These are phyloP conservation scores for Protomyctophum bolini DNA, from an alignment of 2,113 vertebrate species.

Conservation along the genomic window DNA sequence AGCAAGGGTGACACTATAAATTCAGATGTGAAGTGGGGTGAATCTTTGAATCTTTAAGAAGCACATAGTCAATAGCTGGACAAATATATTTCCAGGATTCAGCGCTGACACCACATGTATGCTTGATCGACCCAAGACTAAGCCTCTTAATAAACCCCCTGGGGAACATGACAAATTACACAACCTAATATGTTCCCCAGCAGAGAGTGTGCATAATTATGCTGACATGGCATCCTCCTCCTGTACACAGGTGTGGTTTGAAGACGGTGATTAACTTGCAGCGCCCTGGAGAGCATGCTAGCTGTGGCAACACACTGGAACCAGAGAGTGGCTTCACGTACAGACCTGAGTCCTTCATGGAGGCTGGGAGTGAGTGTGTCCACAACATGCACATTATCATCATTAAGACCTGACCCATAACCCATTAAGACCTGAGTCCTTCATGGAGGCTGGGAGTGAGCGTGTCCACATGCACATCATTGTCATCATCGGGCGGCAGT, in stretches of 20 bases:
- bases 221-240: conserved; percentile 1
- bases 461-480: conserved; percentile 36
- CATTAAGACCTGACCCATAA: background rate
- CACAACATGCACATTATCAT: background rate
- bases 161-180: too few species aligned
- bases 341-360: conserved; percentile 94
- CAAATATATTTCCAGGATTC: too few species aligned
- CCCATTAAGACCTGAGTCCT: conserved; percentile 47
- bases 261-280: conserved; percentile 97
- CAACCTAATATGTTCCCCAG: too few species aligned
- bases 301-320: conserved; percentile 93
- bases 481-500: too few species aligned
- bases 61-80: too few species aligned
- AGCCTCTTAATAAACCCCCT: too few species aligned
- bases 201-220: background rate
- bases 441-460: conserved; percentile 97
- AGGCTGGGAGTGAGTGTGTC: conserved; percentile 89
- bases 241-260: conserved; percentile 83
- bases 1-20: too few species aligned
- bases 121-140: too few species aligned
- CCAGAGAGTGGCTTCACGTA: conserved; percentile 94
- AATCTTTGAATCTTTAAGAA: too few species aligned
- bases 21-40: too few species aligned
- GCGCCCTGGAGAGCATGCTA: conserved; percentile 94
- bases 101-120: too few species aligned